Percentiles rank a stretch among this genome's conserved stretches.
These are phyloP conservation scores for Dromaius novaehollandiae DNA, from an alignment of 2,113 vertebrate species.

Conservation along the genomic window DNA sequence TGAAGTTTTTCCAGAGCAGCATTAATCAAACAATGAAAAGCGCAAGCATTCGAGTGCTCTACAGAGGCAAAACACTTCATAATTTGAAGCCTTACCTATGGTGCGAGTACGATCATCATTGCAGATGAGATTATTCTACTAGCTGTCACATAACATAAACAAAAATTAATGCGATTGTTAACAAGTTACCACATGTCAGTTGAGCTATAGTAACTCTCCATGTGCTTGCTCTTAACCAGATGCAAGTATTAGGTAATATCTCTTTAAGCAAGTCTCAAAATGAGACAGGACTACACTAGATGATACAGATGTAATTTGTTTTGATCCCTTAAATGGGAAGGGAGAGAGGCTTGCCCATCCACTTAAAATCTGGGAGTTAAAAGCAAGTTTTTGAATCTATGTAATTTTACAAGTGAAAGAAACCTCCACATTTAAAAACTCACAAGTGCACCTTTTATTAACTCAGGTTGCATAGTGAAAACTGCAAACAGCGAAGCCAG, in stretches of 20 bases:
- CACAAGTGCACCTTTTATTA: slow-evolving; percentile 22
- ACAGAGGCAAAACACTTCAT: neutral
- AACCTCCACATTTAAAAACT: neutral
- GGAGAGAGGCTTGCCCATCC: neutral
- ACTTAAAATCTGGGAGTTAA: neutral
- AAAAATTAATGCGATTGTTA: neutral
- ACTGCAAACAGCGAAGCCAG: neutral
- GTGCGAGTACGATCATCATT: neutral
- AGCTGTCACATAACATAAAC: slow-evolving; percentile 39
- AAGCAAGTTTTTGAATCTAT: neutral
- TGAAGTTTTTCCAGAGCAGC: neutral
- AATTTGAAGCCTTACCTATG: neutral
- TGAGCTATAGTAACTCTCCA: neutral
- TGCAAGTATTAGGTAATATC: neutral
- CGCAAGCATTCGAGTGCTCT: neutral
- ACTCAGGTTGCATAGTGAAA: neutral
- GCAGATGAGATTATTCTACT: neutral
- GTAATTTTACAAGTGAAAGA: neutral
- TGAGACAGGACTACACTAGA: neutral
- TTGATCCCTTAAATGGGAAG: neutral
- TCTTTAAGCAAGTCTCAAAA: slow-evolving; percentile 8
- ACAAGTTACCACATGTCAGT: neutral
- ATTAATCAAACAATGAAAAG: neutral
- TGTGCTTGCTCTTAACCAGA: neutral
- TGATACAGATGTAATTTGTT: neutral